Percentiles rank a stretch among this genome's conserved stretches.
These are phyloP conservation scores for Suricata suricatta DNA, from an alignment of 2,113 vertebrate species.

Conservation along the genomic window DNA sequence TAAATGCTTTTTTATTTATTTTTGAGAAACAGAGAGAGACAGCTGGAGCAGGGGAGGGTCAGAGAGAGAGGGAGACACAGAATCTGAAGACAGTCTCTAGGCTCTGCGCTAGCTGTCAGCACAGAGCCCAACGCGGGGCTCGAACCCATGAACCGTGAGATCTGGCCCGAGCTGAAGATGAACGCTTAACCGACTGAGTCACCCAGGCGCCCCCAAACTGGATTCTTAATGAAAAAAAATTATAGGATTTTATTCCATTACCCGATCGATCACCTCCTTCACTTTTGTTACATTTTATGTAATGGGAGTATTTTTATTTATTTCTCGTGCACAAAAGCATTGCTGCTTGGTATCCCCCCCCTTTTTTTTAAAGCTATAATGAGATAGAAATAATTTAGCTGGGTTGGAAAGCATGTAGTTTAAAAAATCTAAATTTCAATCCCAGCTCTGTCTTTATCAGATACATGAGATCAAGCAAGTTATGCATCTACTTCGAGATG, in stretches of 20 bases:
- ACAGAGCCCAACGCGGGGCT: no score
- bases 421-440: background rate
- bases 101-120: no score
- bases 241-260: background rate
- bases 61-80: no score
- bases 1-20: no score
- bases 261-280: background rate
- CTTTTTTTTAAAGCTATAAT: no score
- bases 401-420: background rate
- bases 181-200: no score
- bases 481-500: background rate
- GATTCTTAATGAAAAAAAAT: background rate
- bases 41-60: no score
- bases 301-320: background rate
- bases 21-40: no score
- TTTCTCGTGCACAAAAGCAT: background rate
- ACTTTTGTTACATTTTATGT: background rate
- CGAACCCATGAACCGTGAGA: no score
- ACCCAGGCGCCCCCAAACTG: no score
- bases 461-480: accelerated
- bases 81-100: no score
- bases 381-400: background rate
- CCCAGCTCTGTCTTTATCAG: background rate
- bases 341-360: background rate
- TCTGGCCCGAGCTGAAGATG: no score